phyloP scores from a whole-genome alignment of 2,888 invertebrate species.

The Odontocolon sp. region DNA sequence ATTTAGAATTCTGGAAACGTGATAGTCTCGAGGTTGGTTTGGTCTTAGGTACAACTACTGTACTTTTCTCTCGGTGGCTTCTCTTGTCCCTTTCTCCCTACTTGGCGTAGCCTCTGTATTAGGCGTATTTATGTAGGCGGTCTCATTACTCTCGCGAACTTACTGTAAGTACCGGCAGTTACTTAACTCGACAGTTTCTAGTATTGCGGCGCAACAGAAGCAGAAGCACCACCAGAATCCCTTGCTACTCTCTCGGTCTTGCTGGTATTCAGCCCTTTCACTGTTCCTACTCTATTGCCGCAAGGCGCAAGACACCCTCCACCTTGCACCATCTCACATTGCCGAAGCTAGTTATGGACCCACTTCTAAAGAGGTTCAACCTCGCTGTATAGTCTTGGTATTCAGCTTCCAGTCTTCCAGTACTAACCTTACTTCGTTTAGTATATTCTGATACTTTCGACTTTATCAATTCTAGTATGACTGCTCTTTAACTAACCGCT shows the following conservation, averaged over 20 bases:
- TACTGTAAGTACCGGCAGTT: constrained; percentile 78
- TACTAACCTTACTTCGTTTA: background rate
- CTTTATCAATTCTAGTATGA: constrained; percentile 67
- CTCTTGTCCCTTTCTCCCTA: no score
- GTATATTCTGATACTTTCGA: background rate
- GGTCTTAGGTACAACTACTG: background rate
- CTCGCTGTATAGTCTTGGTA: constrained; percentile 41
- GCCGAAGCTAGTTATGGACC: constrained; percentile 69
- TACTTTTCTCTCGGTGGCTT: no score
- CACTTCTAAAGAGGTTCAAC: constrained; percentile 50
- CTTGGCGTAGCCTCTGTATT: no score
- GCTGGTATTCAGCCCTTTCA: constrained; percentile 45
- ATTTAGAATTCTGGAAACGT: constrained; percentile 17
- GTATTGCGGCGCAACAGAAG: constrained; percentile 68
- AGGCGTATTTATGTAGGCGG: constrained; percentile 77
- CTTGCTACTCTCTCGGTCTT: constrained; percentile 50
- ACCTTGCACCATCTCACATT: constrained; percentile 58
- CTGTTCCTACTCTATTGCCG: constrained; percentile 58
- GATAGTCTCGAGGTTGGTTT: background rate
- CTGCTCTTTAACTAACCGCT: constrained; percentile 75
- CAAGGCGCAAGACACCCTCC: constrained; percentile 52
- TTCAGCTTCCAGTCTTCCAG: constrained; percentile 21
- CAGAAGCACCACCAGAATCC: constrained; percentile 49
- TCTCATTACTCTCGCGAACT: constrained; percentile 78
- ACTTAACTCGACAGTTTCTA: constrained; percentile 78